Evolutionary conservation across 2,797 vertebrate species (phyloP).

Genomic region (Euphonia xanthogaster): DNA sequence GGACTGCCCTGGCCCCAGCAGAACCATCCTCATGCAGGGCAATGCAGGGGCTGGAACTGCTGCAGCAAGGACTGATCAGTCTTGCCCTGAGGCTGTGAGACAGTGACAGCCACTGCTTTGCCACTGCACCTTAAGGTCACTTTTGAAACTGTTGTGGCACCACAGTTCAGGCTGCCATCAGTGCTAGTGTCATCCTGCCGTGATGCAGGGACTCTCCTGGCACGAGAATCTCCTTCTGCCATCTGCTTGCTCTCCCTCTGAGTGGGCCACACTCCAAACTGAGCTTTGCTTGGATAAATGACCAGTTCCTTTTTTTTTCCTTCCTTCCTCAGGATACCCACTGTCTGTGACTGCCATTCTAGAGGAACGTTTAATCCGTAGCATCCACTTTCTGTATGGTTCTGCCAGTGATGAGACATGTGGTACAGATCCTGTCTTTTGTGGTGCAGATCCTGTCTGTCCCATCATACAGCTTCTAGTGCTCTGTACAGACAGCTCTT

Average conservation of each 20-base stretch:
- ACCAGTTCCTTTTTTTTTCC: background rate
- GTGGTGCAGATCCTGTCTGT: background rate
- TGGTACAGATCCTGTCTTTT: background rate
- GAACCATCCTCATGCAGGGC: background rate
- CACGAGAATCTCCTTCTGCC: background rate
- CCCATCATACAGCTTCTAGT: conserved; percentile 72
- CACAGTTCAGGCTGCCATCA: background rate
- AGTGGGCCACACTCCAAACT: background rate
- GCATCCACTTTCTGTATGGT: conserved; percentile 77
- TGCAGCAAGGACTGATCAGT: background rate
- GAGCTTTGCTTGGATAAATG: background rate
- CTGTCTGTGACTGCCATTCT: conserved; percentile 65
- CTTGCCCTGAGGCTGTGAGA: background rate
- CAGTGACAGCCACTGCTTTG: background rate
- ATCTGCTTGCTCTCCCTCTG: background rate
- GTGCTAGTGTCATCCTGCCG: background rate
- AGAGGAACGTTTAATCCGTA: conserved; percentile 52
- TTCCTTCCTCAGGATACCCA: conserved; percentile 63
- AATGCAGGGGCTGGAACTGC: background rate
- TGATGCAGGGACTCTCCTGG: background rate
- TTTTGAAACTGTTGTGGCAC: background rate
- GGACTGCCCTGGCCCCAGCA: background rate
- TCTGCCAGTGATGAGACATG: background rate
- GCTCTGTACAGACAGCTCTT: conserved; percentile 76
- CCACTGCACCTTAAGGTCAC: background rate